Evolutionary conservation across 2,797 vertebrate species (phyloP).

Genomic region (Urocyon cinereoargenteus): DNA sequence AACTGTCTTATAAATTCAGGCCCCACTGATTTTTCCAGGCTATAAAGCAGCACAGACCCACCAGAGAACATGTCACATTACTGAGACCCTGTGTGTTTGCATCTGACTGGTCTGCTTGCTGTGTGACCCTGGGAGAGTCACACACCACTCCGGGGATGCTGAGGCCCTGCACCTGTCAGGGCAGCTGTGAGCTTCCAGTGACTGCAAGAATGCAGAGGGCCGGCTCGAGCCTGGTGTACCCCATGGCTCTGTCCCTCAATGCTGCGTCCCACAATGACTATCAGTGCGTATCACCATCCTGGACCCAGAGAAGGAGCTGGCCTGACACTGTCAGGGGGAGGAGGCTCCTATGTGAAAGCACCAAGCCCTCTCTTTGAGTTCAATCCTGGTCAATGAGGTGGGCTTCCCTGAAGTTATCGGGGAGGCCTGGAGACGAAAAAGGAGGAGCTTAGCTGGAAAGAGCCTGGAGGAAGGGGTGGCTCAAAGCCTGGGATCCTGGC

Average conservation of each 20-base stretch:
- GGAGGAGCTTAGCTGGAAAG: not conserved
- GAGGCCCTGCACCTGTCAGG: not conserved
- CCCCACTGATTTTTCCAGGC: not conserved
- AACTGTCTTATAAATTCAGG: not conserved
- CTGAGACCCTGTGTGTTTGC: accelerated
- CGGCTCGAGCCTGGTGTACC: not conserved
- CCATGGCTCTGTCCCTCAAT: not conserved
- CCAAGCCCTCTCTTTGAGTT: not conserved
- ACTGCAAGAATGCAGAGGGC: accelerated
- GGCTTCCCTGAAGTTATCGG: not conserved
- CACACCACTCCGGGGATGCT: not conserved
- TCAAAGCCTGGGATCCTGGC: not conserved
- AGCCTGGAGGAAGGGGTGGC: not conserved
- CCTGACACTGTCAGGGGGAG: not conserved
- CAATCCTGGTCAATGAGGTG: not conserved
- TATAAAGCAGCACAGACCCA: not conserved
- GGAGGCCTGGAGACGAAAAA: not conserved
- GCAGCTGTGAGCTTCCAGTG: not conserved
- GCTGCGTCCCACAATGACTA: not conserved
- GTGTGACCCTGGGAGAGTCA: not conserved
- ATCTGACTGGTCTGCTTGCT: not conserved
- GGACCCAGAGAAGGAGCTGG: not conserved
- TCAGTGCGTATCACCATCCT: not conserved
- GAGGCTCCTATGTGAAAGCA: not conserved
- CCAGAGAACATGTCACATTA: not conserved